phyloP scores from a whole-genome alignment of 2,888 invertebrate species.

The Microplitis deprimator region DNA sequence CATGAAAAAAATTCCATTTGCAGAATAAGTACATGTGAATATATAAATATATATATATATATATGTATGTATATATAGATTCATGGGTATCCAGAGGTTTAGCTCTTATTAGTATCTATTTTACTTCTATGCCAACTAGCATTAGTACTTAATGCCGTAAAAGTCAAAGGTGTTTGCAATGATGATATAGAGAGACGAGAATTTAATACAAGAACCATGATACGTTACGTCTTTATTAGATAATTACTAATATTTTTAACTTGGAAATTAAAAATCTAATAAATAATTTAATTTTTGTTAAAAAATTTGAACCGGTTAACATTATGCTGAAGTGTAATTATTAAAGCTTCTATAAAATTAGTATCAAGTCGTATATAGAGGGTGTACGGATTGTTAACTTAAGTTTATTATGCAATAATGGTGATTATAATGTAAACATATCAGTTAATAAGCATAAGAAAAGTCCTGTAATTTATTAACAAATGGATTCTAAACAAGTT shows the following conservation, averaged over 20 bases:
- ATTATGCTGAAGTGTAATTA: conserved; percentile 12
- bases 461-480: conserved; percentile 18
- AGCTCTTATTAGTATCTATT: conserved; percentile 17
- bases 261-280: no score
- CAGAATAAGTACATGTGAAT: conserved; percentile 22
- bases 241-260: neutral
- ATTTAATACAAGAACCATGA: neutral
- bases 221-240: neutral
- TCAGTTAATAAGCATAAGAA: conserved; percentile 25
- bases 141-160: conserved; percentile 49
- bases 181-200: neutral
- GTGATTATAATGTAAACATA: conserved; percentile 9
- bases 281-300: neutral
- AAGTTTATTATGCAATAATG: conserved; percentile 17
- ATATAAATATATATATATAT: no score
- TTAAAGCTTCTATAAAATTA: conserved; percentile 18
- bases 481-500: conserved; percentile 25
- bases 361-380: neutral
- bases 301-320: neutral
- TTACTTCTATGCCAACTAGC: conserved; percentile 25
- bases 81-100: neutral
- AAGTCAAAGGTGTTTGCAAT: conserved; percentile 22
- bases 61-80: no score
- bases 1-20: conserved; percentile 58
- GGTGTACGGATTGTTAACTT: conserved; percentile 6